Evolutionary conservation across 2,888 invertebrate species (phyloP).

Genomic region (Campoplex nolae): DNA sequence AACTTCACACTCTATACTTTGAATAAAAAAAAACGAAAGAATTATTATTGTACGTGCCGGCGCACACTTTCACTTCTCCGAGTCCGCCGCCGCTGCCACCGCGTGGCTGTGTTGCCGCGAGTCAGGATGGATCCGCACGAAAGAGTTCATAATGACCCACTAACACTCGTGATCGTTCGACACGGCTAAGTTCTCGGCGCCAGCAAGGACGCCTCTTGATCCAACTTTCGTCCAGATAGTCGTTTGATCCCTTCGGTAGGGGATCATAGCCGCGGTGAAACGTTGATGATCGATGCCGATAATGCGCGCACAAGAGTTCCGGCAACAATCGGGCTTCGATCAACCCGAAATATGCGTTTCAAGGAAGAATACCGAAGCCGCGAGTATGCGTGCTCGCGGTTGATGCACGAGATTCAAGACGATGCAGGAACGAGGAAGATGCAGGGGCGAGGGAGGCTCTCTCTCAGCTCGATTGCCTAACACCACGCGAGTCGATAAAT

Average conservation of each 20-base stretch:
- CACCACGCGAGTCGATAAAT: conserved; percentile 66
- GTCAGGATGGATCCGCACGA: conserved; percentile 74
- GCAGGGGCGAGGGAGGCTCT: too few species aligned
- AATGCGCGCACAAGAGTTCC: background rate
- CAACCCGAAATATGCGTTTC: background rate
- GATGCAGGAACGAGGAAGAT: conserved; percentile 32
- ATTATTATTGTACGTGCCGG: conserved; percentile 70
- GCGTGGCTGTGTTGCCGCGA: conserved; percentile 24
- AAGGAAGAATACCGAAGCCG: conserved; percentile 35
- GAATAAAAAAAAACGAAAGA: conserved; percentile 64
- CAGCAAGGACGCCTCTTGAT: conserved; percentile 56
- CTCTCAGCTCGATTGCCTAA: conserved; percentile 59
- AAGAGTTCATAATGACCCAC: conserved; percentile 82
- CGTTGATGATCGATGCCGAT: conserved; percentile 9
- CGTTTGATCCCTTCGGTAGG: background rate
- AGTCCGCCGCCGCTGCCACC: background rate
- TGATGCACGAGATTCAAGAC: conserved; percentile 52
- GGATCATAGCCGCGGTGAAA: background rate
- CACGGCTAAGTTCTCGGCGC: conserved; percentile 30
- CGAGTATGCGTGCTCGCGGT: background rate
- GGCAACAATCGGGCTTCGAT: background rate
- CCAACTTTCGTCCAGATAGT: conserved; percentile 42
- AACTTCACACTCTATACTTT: conserved; percentile 79
- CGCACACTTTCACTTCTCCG: conserved; percentile 81
- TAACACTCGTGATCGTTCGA: conserved; percentile 76